These are phyloP conservation scores for Coracopsis vasa DNA, from an alignment of 2,113 vertebrate species.

Conservation along the genomic window DNA sequence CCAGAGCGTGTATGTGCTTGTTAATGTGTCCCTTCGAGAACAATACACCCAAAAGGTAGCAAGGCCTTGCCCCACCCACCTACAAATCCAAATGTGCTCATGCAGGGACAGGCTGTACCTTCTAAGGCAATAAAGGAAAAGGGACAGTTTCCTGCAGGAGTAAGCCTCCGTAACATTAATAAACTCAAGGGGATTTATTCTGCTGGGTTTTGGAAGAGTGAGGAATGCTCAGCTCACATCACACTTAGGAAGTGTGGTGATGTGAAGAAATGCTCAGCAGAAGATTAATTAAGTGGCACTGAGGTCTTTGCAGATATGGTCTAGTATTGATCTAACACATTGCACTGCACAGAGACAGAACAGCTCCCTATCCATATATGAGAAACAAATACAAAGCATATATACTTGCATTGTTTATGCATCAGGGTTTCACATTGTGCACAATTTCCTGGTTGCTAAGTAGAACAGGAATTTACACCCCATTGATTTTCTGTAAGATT, in stretches of 20 bases:
- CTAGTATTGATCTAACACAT: neutral
- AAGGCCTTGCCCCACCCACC: neutral
- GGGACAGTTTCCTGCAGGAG: neutral
- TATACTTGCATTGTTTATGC: neutral
- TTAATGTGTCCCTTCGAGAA: neutral
- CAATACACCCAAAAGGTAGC: neutral
- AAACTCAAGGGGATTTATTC: neutral
- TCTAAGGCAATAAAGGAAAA: neutral
- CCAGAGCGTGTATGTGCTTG: neutral
- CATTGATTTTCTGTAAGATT: neutral
- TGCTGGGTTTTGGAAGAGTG: neutral
- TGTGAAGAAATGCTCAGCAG: neutral
- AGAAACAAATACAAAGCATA: neutral
- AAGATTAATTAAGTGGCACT: neutral
- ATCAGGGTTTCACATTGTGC: neutral
- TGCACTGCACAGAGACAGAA: neutral
- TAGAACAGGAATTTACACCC: neutral
- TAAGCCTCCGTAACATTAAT: neutral
- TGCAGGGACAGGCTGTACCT: neutral
- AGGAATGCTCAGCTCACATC: neutral
- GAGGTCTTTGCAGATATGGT: neutral
- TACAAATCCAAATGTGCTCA: neutral
- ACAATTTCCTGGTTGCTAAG: neutral
- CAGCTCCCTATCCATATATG: neutral
- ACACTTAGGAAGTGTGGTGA: neutral